Base-by-base conservation (phyloP, 2,113 vertebrate species). In the Ailuropoda melanoleuca region DNA sequence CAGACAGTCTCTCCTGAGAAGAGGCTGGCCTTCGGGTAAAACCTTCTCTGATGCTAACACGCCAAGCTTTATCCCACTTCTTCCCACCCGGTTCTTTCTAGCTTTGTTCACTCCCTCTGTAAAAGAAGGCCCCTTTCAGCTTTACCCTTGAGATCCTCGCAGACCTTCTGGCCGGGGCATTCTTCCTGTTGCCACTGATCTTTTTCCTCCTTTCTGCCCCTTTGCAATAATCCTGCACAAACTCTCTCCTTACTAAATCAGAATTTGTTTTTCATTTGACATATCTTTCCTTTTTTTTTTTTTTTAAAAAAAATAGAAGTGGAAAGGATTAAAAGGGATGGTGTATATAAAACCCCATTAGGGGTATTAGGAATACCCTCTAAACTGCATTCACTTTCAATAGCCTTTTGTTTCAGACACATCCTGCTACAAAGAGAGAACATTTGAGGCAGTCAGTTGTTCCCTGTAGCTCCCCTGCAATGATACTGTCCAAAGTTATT, bases 181-280 rank as follows among this genome's bases (percentile, higher is more conserved):
- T 81, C 21, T 86, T 8, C 24, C 6, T 39, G 10, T 29, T 7
- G 10, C 11, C 3, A 19, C 0, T 21, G 34, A 15, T 39, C 14
- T 15, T 19, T 6, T 29, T 3, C n/a, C 43, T n/a, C 21, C 0
- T 1, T 8, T 34, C 2, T 8, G 29, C 2, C 10, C 43, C 12
- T 34, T 43, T 29, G 66, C 62, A 83, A 24, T 58, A 72, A 88
- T 95, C 11, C 21, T 77, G 62, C 21, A 24, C 29, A 34, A 62
- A 37, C 6, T 34, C 14, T 80, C 14, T 70, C 58, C 14, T 94
- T 78, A 82, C 31, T 72, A 70, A 82, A 48, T 64, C 14, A 90
- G 7, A 39, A 46, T 53, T 85, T 89, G 13, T 6, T n/a, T 93
- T 91, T 85, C 87, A 75, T 62, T 74, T 81, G 82, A 23, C 13